Conservation (phyloP, 2,888 invertebrate species). For the Acleris sparsana region DNA sequence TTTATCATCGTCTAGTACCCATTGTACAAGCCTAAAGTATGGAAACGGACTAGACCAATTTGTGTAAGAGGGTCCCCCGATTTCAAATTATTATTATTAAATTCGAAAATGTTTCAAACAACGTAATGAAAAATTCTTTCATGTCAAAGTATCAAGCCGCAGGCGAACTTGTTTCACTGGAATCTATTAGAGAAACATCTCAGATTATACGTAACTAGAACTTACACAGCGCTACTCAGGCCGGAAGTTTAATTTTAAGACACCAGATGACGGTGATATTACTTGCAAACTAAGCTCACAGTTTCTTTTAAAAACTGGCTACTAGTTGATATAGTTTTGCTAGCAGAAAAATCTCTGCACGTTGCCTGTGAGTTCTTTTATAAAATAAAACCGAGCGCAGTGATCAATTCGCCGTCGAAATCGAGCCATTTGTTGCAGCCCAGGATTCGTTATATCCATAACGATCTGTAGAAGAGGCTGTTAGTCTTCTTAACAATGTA, state of each 20-base stretch:
- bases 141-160: too few species aligned
- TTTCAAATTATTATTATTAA: too few species aligned
- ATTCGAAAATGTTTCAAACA: too few species aligned
- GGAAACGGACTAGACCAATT: too few species aligned
- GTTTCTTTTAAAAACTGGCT: conserved; percentile 4
- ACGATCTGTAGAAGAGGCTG: conserved; percentile 12
- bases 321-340: conserved; percentile 14
- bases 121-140: too few species aligned
- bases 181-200: neutral
- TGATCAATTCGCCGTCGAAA: conserved; percentile 28
- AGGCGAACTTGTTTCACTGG: neutral
- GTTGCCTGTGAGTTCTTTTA: conserved; percentile 3
- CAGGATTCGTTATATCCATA: conserved; percentile 27
- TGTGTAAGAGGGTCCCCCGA: too few species aligned
- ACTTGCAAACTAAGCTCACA: conserved; percentile 29
- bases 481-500: conserved; percentile 5
- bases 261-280: conserved; percentile 32
- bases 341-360: neutral
- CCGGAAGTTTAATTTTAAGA: conserved; percentile 34
- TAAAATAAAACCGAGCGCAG: conserved; percentile 20
- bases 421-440: conserved; percentile 32
- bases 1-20: too few species aligned
- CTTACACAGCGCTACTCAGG: conserved; percentile 10
- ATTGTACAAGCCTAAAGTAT: too few species aligned
- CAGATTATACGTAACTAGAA: neutral